These are phyloP conservation scores for Rhincodon typus DNA, from an alignment of 2,797 vertebrate species.

Conservation along the genomic window DNA sequence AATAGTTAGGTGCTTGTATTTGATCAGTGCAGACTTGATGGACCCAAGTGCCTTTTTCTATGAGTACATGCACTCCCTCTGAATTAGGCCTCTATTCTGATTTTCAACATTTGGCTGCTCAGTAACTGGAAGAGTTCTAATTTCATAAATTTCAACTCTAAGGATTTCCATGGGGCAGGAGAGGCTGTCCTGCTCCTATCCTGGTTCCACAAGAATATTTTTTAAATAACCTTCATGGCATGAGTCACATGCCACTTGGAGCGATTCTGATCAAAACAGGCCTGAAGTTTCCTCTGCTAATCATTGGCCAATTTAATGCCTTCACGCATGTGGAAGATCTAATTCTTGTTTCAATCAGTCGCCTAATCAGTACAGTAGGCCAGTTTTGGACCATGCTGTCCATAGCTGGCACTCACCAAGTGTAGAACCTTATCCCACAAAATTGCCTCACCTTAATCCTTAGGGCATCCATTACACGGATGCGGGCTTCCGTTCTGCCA, in stretches of 20 bases:
- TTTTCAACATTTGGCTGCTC: not conserved
- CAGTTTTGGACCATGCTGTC: not conserved
- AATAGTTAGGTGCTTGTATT: no score
- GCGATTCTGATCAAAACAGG: not conserved
- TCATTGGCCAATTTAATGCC: no score
- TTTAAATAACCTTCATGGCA: not conserved
- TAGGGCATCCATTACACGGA: not conserved
- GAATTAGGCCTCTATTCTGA: not conserved
- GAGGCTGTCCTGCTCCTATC: not conserved
- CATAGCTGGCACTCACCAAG: not conserved
- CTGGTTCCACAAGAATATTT: not conserved
- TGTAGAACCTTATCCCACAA: not conserved
- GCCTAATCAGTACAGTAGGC: not conserved
- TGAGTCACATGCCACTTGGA: not conserved
- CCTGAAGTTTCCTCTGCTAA: not conserved
- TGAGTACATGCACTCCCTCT: no score
- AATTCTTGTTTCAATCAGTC: not conserved
- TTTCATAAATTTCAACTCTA: not conserved
- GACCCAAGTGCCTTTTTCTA: no score
- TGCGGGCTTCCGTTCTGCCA: no score
- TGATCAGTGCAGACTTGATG: no score
- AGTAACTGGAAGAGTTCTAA: not conserved
- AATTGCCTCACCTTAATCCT: not conserved
- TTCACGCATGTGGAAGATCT: not conserved
- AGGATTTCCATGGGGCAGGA: not conserved